phyloP scores from a whole-genome alignment of 2,797 vertebrate species.

The Pseudochirops corinnae region DNA sequence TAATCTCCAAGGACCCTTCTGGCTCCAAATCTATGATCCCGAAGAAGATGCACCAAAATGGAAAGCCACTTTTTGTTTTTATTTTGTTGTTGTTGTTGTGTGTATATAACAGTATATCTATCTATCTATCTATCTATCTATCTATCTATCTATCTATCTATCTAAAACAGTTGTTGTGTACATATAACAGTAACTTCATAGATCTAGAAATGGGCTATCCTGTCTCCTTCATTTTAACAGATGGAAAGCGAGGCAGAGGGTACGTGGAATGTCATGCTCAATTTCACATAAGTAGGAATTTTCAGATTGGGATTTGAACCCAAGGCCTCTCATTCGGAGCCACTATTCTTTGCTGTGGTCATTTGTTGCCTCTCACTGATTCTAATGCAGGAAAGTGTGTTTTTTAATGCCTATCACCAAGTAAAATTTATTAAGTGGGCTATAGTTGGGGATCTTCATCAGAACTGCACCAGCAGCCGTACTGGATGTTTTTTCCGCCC shows the following conservation, averaged over 20 bases:
- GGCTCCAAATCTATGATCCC: not conserved
- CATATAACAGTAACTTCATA: not conserved
- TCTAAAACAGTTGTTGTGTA: too few relatives aligned
- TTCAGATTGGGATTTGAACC: not conserved
- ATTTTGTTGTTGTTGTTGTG: not conserved
- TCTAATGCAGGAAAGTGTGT: not conserved
- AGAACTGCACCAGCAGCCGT: not conserved
- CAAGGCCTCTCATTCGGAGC: not conserved
- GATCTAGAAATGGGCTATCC: not conserved
- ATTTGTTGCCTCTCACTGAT: not conserved
- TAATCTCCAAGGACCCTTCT: not conserved
- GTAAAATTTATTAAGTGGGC: not conserved
- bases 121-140: too few relatives aligned
- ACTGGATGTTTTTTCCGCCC: not conserved
- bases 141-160: too few relatives aligned
- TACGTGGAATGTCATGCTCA: not conserved
- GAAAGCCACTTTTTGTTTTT: not conserved
- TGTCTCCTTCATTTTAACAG: not conserved
- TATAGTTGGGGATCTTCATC: not conserved
- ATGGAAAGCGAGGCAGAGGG: not conserved
- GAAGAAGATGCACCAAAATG: not conserved
- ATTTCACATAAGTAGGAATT: not conserved
- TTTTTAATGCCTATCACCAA: not conserved
- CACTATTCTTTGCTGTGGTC: not conserved
- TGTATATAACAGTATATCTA: not conserved